phyloP scores from a whole-genome alignment of 2,113 vertebrate species.

The Gyps fulvus region DNA sequence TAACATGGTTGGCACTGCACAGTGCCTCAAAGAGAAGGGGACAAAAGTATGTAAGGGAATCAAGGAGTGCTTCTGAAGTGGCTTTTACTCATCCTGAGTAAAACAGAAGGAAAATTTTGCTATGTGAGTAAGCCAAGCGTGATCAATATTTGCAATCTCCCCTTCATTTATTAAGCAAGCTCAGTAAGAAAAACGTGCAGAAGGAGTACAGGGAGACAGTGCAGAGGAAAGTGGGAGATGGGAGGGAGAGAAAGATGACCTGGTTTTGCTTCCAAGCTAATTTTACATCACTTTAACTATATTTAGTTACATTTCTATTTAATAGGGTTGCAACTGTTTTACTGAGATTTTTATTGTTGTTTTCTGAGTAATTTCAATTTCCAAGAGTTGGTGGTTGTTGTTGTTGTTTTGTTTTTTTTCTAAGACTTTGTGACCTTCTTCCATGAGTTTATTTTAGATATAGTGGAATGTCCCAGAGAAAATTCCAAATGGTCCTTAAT shows the following conservation, averaged over 20 bases:
- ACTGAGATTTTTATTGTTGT: not conserved
- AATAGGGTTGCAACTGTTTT: not conserved
- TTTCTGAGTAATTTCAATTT: slow-evolving; percentile 23
- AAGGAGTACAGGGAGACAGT: not conserved
- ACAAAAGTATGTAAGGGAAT: fast-evolving
- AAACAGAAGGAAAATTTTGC: not conserved
- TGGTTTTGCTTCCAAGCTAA: slow-evolving; percentile 27
- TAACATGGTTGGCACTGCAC: fast-evolving
- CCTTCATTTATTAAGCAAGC: not conserved
- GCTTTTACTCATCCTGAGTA: not conserved
- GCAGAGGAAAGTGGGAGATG: not conserved
- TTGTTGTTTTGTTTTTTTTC: not conserved
- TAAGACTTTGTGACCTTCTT: slow-evolving; percentile 18
- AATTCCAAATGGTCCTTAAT: slow-evolving; percentile 62
- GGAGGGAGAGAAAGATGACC: not conserved
- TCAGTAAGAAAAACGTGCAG: not conserved
- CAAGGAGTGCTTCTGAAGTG: not conserved
- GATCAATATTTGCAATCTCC: not conserved
- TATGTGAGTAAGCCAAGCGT: not conserved
- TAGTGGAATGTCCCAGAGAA: slow-evolving; percentile 54
- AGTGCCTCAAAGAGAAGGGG: not conserved
- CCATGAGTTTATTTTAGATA: slow-evolving; percentile 50
- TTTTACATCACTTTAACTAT: slow-evolving; percentile 10
- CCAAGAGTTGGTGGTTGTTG: not conserved
- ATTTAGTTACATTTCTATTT: slow-evolving; percentile 25